Evolutionary conservation across 2,797 vertebrate species (phyloP), one percentile per base, ranked within the genome.

Genomic region (Valencia hispanica): DNA sequence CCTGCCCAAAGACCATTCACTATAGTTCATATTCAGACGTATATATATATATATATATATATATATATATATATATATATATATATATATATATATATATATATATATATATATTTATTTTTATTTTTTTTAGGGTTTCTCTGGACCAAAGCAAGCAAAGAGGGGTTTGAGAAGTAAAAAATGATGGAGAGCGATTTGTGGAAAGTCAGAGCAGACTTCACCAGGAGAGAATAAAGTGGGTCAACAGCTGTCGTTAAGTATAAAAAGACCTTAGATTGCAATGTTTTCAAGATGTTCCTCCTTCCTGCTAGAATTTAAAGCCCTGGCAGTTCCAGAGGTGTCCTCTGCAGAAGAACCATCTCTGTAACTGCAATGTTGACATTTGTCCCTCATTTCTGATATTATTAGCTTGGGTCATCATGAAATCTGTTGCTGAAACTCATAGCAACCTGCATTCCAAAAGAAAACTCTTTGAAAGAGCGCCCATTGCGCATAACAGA

Each of bases 371-470:
- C 53, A 74, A 68, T 73, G 50, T 87, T 84, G 78, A 79, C 75
- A 79, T 87, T 77, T 50, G 77, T 70, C 74, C 63, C 68, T 74
- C 82, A 85, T 87, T 88, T 76, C 75, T 79, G 45, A 53, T 66
- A 20, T 77, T 20, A 70, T 83, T 55, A 57, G 78, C 78, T 68
- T 45, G 45, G 39, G 34, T 22, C 51, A 73, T 82, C 63, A 66
- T 84, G 71, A 91, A 88, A 84, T 34, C 11, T 22, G 73, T 36
- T 15, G 77, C 80, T 55, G 57, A 71, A 32, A 55, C 51, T 71
- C 76, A 80, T 86, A 86, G 87, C 85, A 86, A 50, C 30, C 41
- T 30, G 51, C 78, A 79, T 88, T 89, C 87, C 84, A 82, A 79
- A 14, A 80, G 81, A 61, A 59, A 75, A 1, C 84, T 73, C 66